Evolutionary conservation across 2,797 vertebrate genomes (phyloP).

Genomic region (Emys orbicularis): DNA sequence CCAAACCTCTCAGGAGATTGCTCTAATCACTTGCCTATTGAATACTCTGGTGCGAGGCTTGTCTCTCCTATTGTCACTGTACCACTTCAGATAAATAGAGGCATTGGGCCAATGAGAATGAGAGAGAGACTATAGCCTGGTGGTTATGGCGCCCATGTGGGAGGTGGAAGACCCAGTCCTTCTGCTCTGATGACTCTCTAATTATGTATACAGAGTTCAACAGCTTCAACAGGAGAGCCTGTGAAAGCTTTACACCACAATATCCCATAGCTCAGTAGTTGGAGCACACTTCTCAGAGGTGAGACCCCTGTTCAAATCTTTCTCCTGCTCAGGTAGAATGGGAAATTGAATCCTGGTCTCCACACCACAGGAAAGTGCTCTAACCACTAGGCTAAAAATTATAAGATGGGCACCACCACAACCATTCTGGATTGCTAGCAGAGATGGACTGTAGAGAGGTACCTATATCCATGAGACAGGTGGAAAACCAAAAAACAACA

Average conservation of each 20-base stretch:
- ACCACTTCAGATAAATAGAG: neutral
- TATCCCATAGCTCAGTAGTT: neutral
- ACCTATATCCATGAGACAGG: neutral
- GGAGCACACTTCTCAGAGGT: neutral
- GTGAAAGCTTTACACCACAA: neutral
- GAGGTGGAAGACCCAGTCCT: neutral
- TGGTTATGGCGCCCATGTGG: neutral
- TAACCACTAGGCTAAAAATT: neutral
- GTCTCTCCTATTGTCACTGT: neutral
- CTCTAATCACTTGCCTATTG: neutral
- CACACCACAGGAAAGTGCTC: neutral
- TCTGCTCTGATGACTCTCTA: neutral
- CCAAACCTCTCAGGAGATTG: neutral
- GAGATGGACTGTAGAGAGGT: neutral
- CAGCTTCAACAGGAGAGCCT: neutral
- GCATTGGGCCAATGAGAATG: neutral
- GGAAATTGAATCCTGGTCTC: neutral
- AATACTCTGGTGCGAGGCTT: neutral
- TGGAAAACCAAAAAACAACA: neutral
- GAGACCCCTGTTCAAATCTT: neutral
- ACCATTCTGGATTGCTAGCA: neutral
- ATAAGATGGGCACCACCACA: neutral
- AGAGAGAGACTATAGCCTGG: neutral
- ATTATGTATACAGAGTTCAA: neutral
- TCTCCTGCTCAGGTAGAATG: neutral